Evolutionary conservation across 2,888 invertebrate genomes (phyloP), one percentile per base, ranked within the genome.

Genomic region (Apamea anceps): DNA sequence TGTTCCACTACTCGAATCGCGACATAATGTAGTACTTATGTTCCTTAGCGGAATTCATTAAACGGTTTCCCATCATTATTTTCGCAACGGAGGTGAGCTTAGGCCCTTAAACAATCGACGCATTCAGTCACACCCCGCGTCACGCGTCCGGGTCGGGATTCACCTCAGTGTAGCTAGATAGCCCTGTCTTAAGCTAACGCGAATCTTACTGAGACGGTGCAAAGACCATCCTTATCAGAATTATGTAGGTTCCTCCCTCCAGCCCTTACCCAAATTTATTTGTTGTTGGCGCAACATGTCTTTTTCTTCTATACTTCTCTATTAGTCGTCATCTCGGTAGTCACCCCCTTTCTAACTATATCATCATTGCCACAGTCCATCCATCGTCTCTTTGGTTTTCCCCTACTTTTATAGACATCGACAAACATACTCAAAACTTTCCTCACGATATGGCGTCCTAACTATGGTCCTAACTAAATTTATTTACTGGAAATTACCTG

Each of bases 131-230:
- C 60, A 6, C 8, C 6, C 2, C 7, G 54, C 48, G 54, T 54
- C 15, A 25, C 25, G 54, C 51, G 51, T 51, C 37, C 4, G 4
- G 25, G 10, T 57, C 4, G 60, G n/a, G n/a, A n/a, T 28, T 28
- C n/a, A 0, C 15, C 7, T 6, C 15, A 62, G 2, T 62, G 28
- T 62, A 7, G n/a, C 57, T 32, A 32, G 32, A 57, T 1, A 32
- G n/a, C n/a, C n/a, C n/a, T n/a, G n/a, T n/a, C n/a, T 2, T 2
- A 6, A 5, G 6, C 5, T 6, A 6, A 5, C 2, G 37, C 2
- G 37, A 37, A 37, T 6, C 37, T 6, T 37, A 25, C 28, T 28
- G 42, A 7, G 67, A 45, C 15, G 10, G 15, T n/a, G 18, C 6
- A 37, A 37, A 1, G 2, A 6, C 25, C n/a, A 12, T 42, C 37